Base-by-base conservation (phyloP, 92 coral and sea anemone genomes). In the Zoanthus sansibaricus region DNA sequence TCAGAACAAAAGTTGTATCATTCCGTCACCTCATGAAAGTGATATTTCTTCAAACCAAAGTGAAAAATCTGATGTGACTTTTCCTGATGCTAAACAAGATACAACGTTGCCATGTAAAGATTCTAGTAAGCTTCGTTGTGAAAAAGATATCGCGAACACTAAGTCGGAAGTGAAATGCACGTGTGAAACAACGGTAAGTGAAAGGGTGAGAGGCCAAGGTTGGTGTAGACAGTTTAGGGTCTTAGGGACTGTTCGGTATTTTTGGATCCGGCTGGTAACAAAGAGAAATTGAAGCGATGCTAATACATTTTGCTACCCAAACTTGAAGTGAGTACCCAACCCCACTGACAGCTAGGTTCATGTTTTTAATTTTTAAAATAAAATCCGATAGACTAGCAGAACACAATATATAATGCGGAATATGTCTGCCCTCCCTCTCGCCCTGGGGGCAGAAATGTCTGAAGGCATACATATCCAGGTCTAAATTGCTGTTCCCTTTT, bases 71-170 rank as follows among this genome's bases (percentile, higher is more conserved):
- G 82, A 6, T 44, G 31, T 33, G 13, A 13, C 48, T 89, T 49
- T 31, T 31, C 83, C 85, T 90, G 67, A 74, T 21, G 32, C 71
- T 21, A 59, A 71, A 33, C 37, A 12, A 47, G 16, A 66, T 13
- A 12, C 10, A 5, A 21, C 66, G 51, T 11, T 46, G 25, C 46
- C 45, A 44, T 18, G 25, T 18, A 48, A 46, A 2, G 78, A n/a
- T 62, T 62, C n/a, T 21, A 62, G 69, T 5, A 74, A 74, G 17
- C 3, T 17, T 45, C 69, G 7, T 2, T 61, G 8, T 25, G 47
- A 32, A n/a, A 30, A 66, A 37, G 20, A 25, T 47, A 32, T 37
- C 20, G 69, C n/a, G 10, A 7, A 9, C 69, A 20, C 7, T 11
- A 64, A 7, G 6, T 42, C 67, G 1, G 66, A 49, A 4, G 17